A percentile compares a stretch with the other conserved stretches of the same genome.
phyloP scores from a whole-genome alignment of 1,140 invertebrate species.

The Meloidogyne exigua region DNA sequence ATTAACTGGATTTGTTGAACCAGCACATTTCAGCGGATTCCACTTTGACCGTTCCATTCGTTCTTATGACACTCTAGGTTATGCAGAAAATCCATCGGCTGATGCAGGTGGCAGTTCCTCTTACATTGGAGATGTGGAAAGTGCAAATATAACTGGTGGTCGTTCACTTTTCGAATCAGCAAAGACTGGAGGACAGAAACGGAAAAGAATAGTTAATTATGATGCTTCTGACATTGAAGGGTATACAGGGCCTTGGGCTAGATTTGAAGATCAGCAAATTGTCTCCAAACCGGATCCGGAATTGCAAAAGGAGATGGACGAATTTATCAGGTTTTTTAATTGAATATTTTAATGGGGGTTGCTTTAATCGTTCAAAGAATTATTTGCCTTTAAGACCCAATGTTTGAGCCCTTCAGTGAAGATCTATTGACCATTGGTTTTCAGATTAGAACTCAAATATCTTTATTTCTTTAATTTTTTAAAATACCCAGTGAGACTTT shows the following conservation, averaged over 20 bases:
- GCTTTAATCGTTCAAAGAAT: too few relatives aligned
- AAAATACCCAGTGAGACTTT: too few relatives aligned
- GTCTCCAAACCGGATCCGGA: constrained; percentile 82
- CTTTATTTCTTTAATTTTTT: too few relatives aligned
- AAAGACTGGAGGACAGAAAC: constrained; percentile 70
- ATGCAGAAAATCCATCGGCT: constrained; percentile 87
- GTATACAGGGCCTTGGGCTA: constrained; percentile 79
- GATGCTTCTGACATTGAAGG: constrained; percentile 88
- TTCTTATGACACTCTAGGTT: constrained; percentile 80
- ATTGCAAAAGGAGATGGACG: constrained; percentile 86
- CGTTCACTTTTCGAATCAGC: constrained; percentile 55
- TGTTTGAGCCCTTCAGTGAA: too few relatives aligned
- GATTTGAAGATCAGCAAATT: constrained; percentile 83
- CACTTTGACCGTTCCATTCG: constrained; percentile 96
- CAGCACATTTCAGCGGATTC: constrained; percentile 90
- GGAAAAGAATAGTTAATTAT: constrained; percentile 86
- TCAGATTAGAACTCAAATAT: too few relatives aligned
- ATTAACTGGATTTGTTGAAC: constrained; percentile 88
- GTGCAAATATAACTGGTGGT: constrained; percentile 45
- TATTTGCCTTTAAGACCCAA: too few relatives aligned
- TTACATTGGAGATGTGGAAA: constrained; percentile 55
- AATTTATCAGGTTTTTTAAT: constrained; percentile 71
- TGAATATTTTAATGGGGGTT: neutral
- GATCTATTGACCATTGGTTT: too few relatives aligned
- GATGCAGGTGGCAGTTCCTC: constrained; percentile 67